Percentiles rank a stretch among this genome's conserved stretches.
Conservation (phyloP, 2,113 vertebrate genomes). For the Todiramphus saurophagus region DNA sequence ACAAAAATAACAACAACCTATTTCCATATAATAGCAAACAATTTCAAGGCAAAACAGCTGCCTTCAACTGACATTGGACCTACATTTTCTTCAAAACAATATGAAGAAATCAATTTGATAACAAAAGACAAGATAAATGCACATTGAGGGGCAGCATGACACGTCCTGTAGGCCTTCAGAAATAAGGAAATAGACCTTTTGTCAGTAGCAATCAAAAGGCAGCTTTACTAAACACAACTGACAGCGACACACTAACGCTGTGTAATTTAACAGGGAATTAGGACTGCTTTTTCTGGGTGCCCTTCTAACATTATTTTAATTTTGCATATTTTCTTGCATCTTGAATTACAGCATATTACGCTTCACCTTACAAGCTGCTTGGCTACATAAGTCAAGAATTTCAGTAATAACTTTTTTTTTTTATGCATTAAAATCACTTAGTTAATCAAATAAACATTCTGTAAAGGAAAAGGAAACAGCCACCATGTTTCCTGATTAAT, state of each 20-base stretch:
- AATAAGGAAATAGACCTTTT: not conserved
- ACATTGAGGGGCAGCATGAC: not conserved
- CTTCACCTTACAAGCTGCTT: constrained; percentile 17
- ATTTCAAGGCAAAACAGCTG: not conserved
- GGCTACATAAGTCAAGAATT: not conserved
- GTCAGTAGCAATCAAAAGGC: not conserved
- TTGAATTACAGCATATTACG: constrained; percentile 7
- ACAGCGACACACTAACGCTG: not conserved
- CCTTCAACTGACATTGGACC: constrained; percentile 2
- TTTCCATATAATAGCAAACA: constrained; percentile 4
- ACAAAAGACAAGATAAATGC: not conserved
- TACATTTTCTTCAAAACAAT: not conserved
- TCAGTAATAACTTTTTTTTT: too few relatives aligned
- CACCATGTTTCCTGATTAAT: not conserved
- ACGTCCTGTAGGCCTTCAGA: not conserved
- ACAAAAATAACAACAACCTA: not conserved
- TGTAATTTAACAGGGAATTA: constrained; percentile 41
- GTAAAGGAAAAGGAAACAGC: not conserved
- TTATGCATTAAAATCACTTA: not conserved
- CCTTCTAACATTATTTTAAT: constrained; percentile 33
- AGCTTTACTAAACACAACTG: constrained; percentile 1
- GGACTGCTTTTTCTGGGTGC: not conserved
- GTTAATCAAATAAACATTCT: not conserved
- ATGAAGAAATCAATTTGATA: not conserved
- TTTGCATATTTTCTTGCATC: not conserved